Percentiles rank a stretch among this genome's conserved stretches.
These are phyloP conservation scores for Bos indicus DNA, from an alignment of 2,113 vertebrate species.

Conservation along the genomic window DNA sequence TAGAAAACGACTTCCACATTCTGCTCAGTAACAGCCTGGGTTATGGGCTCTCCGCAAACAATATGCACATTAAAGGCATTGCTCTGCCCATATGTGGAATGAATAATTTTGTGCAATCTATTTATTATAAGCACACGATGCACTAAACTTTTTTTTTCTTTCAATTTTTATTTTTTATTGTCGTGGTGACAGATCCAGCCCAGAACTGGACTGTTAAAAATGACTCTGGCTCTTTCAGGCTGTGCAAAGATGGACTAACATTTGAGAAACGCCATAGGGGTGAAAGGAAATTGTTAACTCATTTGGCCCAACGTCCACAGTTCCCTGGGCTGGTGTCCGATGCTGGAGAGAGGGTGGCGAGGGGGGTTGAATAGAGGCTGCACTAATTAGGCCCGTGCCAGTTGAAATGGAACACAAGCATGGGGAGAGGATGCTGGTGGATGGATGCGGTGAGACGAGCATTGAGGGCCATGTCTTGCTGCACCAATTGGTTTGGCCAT, in stretches of 20 bases:
- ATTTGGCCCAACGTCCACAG: conserved; percentile 54
- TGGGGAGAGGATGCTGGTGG: not conserved
- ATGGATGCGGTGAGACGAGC: fast-evolving
- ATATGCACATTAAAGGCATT: conserved; percentile 77
- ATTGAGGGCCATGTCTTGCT: not conserved
- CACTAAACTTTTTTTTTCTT: conserved; percentile 73
- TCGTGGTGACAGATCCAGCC: conserved; percentile 83
- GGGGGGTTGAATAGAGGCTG: not conserved
- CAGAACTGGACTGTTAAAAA: conserved; percentile 80
- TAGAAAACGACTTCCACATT: conserved; percentile 82
- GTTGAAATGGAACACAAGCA: not conserved
- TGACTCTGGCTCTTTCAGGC: conserved; percentile 55
- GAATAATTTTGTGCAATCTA: conserved; percentile 81
- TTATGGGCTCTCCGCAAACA: conserved; percentile 77
- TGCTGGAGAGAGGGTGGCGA: not conserved
- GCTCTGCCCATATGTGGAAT: conserved; percentile 76
- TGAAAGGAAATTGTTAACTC: conserved; percentile 80
- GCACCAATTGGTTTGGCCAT: not conserved
- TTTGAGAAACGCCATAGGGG: conserved; percentile 68
- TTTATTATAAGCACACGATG: conserved; percentile 81
- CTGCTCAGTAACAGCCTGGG: conserved; percentile 70
- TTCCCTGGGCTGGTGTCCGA: not conserved
- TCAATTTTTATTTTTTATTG: conserved; percentile 79
- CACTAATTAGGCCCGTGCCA: not conserved
- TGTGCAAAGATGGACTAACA: conserved; percentile 68